phyloP scores from a whole-genome alignment of 2,797 vertebrate genomes.

The Ctenopoma multispine region DNA sequence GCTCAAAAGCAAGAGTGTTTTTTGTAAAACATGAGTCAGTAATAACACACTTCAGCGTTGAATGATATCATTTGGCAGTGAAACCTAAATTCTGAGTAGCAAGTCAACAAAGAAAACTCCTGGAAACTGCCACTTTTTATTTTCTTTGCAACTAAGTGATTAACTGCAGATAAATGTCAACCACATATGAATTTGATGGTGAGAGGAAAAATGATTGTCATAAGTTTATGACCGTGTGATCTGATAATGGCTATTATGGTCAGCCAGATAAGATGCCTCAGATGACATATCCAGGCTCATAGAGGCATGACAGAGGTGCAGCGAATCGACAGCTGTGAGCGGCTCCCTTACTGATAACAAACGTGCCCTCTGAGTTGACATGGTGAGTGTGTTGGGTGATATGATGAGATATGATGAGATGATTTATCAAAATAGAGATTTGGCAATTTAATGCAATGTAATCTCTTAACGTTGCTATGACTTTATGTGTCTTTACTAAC shows the following conservation, averaged over 20 bases:
- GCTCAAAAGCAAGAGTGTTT: constrained; percentile 53
- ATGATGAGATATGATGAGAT: not conserved
- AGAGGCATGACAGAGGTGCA: constrained; percentile 24
- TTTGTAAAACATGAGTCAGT: constrained; percentile 66
- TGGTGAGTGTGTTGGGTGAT: constrained; percentile 16
- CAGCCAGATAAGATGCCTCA: constrained; percentile 37
- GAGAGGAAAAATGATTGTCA: constrained; percentile 24
- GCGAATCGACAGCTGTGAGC: constrained; percentile 13
- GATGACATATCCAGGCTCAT: constrained; percentile 24
- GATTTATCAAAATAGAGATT: constrained; percentile 5
- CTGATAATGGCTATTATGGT: constrained; percentile 51
- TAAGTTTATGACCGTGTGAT: constrained; percentile 21
- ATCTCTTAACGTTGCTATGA: not conserved
- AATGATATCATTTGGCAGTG: constrained; percentile 53
- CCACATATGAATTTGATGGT: constrained; percentile 13
- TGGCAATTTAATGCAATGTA: not conserved
- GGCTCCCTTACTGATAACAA: constrained; percentile 30
- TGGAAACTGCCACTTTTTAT: constrained; percentile 37
- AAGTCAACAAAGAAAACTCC: constrained; percentile 43
- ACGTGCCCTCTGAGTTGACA: constrained; percentile 1
- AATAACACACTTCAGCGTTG: constrained; percentile 46
- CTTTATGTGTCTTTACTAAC: not conserved
- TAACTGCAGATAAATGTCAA: constrained; percentile 43
- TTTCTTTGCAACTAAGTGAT: constrained; percentile 35
- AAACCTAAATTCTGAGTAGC: constrained; percentile 36